Evolutionary conservation across 1,140 invertebrate species (phyloP).

Genomic region (Stratiolaelaps scimitus): DNA sequence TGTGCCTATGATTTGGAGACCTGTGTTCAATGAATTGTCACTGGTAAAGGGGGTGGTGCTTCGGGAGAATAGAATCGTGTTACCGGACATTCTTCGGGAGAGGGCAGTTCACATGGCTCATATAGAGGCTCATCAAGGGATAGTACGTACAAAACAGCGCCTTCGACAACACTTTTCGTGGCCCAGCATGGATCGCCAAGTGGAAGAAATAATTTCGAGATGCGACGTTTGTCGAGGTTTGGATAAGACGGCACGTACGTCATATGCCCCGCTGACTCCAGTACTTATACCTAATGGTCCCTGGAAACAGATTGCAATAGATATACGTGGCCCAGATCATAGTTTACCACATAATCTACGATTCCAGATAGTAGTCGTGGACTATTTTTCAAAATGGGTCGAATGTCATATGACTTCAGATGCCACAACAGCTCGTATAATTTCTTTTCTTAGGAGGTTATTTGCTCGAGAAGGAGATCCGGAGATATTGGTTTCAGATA

Average conservation of each 20-base stretch:
- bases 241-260: background rate
- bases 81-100: background rate
- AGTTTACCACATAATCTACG: background rate
- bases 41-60: background rate
- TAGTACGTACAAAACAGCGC: background rate
- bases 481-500: background rate
- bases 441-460: background rate
- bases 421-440: background rate
- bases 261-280: background rate
- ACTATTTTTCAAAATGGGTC: conserved; percentile 21
- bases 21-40: background rate
- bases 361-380: background rate
- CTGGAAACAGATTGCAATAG: background rate
- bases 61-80: background rate
- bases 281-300: background rate
- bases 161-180: background rate
- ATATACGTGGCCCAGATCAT: background rate
- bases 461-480: background rate
- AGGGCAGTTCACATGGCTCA: background rate
- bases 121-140: background rate
- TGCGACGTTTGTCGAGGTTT: background rate
- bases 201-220: background rate
- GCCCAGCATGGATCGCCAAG: background rate
- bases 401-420: background rate
- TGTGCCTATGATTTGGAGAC: background rate